Base-by-base conservation (phyloP, 2,888 invertebrate species). In the Heliconius aoede region DNA sequence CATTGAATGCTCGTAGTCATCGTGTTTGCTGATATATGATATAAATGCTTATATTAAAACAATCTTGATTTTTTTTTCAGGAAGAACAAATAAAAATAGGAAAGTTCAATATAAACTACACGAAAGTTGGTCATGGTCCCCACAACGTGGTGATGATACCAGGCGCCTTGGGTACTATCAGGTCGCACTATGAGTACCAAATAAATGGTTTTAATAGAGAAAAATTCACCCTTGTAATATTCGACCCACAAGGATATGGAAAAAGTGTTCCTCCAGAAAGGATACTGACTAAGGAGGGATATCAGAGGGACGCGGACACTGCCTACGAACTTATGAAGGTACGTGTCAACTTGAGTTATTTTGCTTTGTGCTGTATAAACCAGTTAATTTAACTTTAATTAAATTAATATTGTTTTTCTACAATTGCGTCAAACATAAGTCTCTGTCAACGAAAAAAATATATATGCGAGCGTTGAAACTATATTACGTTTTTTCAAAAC, bases 231-330 rank as follows among this genome's bases (percentile, higher is more conserved):
- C 80, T 96, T 15, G 85, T 96, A 26, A 96, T 95, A 0, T 96
- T 96, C 96, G 97, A 97, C 90, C 97, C 97, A 0, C 96, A 72
- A 11, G 80, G 80, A 3, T 79, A 55, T 89, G 97, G 97, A 18
- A 94, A 95, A 73, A 97, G 97, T 72, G 92, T 96, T 77, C 97
- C 97, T 0, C 97, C 74, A 9, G 72, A 64, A 7, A 65, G 71
- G n/a, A 55, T 76, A n/a, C 26, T 69, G 3, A 65, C 15, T 9
- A 26, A 26, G 28, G 26, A 65, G 9, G 40, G n/a, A n/a, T 77
- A 51, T 58, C 72, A 74, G 26, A 65, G 11, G 4, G 74, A 73
- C 15, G 74, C 79, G 13, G 51, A 79, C 21, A 65, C 26, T 3
- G 78, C 74, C 18, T 72, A 74, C 24, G 67, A 78, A 28, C 55